These are phyloP conservation scores for Adelosebastes latens DNA, from an alignment of 2,797 vertebrate species.

Conservation along the genomic window DNA sequence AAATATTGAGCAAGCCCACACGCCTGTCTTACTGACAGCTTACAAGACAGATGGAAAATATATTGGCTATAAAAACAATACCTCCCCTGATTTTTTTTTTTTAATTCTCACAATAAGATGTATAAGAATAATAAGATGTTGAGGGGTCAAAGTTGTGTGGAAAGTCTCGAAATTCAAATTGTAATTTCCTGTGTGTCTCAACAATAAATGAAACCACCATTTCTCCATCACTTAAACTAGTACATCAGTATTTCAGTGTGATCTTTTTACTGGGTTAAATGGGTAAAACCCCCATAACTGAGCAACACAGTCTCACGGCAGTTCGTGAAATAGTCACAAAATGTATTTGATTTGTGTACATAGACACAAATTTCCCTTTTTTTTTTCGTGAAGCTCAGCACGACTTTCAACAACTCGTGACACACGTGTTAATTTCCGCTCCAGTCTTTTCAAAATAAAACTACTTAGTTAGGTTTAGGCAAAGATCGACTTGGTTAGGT, in stretches of 20 bases:
- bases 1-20: conserved; percentile 26
- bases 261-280: not conserved
- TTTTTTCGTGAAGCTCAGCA: no score
- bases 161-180: not conserved
- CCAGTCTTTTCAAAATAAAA: no score
- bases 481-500: no score
- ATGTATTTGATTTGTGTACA: no score
- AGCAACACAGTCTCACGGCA: not conserved
- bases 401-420: no score
- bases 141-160: not conserved
- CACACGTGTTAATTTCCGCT: no score
- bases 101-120: not conserved
- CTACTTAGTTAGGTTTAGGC: no score
- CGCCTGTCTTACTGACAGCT: conserved; percentile 37
- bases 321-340: no score
- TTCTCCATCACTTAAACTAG: not conserved
- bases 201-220: not conserved
- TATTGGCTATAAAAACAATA: conserved; percentile 19
- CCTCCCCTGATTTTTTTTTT: not conserved
- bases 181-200: not conserved
- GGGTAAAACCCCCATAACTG: not conserved
- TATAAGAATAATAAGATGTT: not conserved
- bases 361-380: no score
- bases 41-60: conserved; percentile 37
- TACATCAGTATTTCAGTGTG: not conserved